These are phyloP conservation scores for Aphaenogaster ashmeadi DNA, from an alignment of 1,140 invertebrate genomes.

Conservation along the genomic window DNA sequence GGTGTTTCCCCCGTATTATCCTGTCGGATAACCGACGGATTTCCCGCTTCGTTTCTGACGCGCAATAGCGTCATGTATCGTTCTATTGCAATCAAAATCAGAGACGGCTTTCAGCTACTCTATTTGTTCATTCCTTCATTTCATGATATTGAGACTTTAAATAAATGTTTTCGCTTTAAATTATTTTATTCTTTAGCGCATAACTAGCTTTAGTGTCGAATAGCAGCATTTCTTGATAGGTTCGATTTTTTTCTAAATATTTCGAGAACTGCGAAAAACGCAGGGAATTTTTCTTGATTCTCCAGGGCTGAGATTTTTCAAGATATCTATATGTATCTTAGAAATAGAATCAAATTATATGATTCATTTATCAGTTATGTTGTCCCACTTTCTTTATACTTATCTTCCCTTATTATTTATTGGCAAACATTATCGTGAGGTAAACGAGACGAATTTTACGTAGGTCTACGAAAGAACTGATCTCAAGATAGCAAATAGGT, in stretches of 20 bases:
- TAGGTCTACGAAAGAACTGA: too few relatives aligned
- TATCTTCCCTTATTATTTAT: slow-evolving; percentile 11
- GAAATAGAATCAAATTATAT: background rate
- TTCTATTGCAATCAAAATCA: background rate
- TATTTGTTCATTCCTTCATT: background rate
- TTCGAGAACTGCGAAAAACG: background rate
- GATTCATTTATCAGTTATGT: background rate
- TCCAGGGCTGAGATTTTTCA: background rate
- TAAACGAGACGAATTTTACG: background rate
- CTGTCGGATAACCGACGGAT: slow-evolving; percentile 26
- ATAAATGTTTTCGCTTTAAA: background rate
- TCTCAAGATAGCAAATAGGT: background rate
- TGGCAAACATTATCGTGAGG: background rate
- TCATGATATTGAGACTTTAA: background rate
- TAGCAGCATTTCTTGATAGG: background rate
- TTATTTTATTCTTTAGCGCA: background rate
- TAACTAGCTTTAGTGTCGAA: background rate
- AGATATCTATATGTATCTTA: background rate
- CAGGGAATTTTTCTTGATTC: background rate
- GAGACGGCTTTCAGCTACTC: background rate
- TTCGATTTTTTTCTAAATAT: slow-evolving; percentile 10
- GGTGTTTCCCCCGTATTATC: slow-evolving; percentile 27
- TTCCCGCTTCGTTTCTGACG: slow-evolving; percentile 1
- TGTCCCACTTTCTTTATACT: background rate
- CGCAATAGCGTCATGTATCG: slow-evolving; percentile 30